A percentile compares a stretch with the other conserved stretches of the same genome.
These are phyloP conservation scores for Lacerta viridis DNA, from an alignment of 2,797 vertebrate genomes.

Conservation along the genomic window DNA sequence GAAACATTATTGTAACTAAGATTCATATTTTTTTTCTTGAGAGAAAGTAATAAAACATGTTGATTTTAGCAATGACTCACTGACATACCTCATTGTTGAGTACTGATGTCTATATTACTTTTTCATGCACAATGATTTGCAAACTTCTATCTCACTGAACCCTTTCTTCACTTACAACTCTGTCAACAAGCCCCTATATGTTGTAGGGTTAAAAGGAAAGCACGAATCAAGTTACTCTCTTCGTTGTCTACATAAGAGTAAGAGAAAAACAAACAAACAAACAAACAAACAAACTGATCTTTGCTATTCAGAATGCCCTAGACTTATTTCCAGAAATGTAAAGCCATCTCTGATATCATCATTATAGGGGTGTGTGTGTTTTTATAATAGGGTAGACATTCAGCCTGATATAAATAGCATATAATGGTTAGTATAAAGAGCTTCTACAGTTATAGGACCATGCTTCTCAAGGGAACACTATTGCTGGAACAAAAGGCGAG, in stretches of 20 bases:
- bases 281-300: not conserved
- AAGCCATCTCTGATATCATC: constrained; percentile 15
- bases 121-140: constrained; percentile 8
- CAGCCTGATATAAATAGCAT: constrained; percentile 1
- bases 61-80: constrained; percentile 1
- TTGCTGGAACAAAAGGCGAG: constrained; percentile 19
- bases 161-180: not conserved
- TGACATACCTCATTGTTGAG: not conserved
- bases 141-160: not conserved
- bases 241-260: not conserved
- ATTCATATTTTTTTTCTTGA: not conserved
- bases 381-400: not conserved
- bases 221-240: not conserved
- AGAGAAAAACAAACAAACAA: not conserved
- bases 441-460: not conserved
- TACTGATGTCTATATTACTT: not conserved
- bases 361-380: not conserved
- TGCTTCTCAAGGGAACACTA: not conserved
- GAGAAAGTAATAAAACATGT: not conserved
- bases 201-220: not conserved
- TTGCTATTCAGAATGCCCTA: not conserved
- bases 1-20: not conserved
- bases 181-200: too few species aligned
- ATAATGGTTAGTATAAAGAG: constrained; percentile 5
- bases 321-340: constrained; percentile 16